These are phyloP conservation scores for Girardia tigrina DNA, from an alignment of 2,888 invertebrate species.

Conservation along the genomic window DNA sequence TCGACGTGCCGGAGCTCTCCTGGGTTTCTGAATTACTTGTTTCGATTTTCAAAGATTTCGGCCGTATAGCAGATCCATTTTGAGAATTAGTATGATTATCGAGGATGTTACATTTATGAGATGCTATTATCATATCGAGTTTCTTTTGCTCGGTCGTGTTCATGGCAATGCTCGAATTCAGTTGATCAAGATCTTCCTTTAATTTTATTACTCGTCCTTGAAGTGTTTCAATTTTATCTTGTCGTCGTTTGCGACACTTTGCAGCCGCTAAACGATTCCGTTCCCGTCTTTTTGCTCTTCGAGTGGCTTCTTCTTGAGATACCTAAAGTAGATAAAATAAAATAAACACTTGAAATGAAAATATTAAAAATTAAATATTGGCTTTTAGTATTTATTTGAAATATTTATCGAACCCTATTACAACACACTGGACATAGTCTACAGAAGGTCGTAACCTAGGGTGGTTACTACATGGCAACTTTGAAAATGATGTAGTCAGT, in stretches of 20 bases:
- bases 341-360: no score
- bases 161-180: neutral
- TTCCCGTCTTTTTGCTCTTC: constrained; percentile 2
- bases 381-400: no score
- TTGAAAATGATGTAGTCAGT: no score
- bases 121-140: neutral
- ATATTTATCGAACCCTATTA: no score
- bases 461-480: no score
- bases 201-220: constrained; percentile 5
- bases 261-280: constrained; percentile 20
- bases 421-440: no score
- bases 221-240: constrained; percentile 4
- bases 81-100: neutral
- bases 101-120: neutral
- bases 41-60: neutral
- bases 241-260: neutral
- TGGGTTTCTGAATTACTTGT: neutral
- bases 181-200: neutral
- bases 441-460: no score
- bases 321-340: neutral
- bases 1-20: neutral
- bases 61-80: neutral
- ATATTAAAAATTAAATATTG: no score
- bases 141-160: neutral
- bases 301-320: neutral